Evolutionary conservation across 2,888 invertebrate genomes (phyloP).

Genomic region (Caenorhabditis doughertyi): DNA sequence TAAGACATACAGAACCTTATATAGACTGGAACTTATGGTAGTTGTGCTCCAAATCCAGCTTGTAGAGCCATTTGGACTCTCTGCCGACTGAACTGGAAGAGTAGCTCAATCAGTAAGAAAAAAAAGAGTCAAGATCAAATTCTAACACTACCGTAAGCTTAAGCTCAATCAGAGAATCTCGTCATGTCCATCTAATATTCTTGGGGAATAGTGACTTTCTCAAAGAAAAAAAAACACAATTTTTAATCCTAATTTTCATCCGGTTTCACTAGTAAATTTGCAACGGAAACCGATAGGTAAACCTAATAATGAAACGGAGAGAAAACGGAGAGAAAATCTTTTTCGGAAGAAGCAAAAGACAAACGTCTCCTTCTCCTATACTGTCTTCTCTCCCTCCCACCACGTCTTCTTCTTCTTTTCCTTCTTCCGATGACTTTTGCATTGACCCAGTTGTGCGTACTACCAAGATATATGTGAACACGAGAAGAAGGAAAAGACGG

Average conservation of each 20-base stretch:
- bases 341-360: slow-evolving; percentile 26
- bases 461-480: slow-evolving; percentile 59
- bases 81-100: no score
- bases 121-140: no score
- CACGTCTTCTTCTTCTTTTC: slow-evolving; percentile 10
- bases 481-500: not conserved
- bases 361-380: slow-evolving; percentile 33
- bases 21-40: no score
- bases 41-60: no score
- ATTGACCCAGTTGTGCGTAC: slow-evolving; percentile 62
- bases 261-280: not conserved
- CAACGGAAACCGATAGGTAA: slow-evolving; percentile 19
- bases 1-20: no score
- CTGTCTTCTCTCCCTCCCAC: slow-evolving; percentile 2
- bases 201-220: no score
- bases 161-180: no score
- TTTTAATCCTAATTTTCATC: not conserved
- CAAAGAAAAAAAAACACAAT: no score
- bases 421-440: slow-evolving; percentile 58
- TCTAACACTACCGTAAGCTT: no score
- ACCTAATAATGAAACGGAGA: slow-evolving; percentile 30
- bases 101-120: no score
- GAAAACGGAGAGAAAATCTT: not conserved
- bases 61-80: no score
- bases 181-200: no score